Percentiles rank a stretch among this genome's conserved stretches.
These are phyloP conservation scores for Pituophis catenifer DNA, from an alignment of 2,113 vertebrate genomes.

Conservation along the genomic window DNA sequence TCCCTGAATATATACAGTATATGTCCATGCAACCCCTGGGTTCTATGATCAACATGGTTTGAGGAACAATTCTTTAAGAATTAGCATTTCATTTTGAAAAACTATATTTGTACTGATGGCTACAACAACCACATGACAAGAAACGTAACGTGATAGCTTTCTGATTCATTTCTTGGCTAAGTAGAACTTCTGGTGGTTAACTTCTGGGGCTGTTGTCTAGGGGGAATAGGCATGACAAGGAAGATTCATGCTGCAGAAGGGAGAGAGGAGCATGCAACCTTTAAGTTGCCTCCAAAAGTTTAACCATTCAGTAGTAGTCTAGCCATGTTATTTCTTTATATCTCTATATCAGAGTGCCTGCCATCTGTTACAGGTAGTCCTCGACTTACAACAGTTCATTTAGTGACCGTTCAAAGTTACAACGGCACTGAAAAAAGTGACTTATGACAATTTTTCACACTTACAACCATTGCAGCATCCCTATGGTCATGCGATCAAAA, in stretches of 20 bases:
- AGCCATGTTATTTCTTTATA: background rate
- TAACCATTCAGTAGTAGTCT: background rate
- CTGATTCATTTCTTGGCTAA: background rate
- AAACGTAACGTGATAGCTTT: background rate
- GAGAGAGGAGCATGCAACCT: background rate
- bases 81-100: background rate
- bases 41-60: background rate
- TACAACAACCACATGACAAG: background rate
- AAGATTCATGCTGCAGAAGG: background rate
- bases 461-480: no score
- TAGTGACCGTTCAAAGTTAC: no score
- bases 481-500: no score
- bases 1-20: background rate
- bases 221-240: background rate
- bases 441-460: no score
- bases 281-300: background rate
- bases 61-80: background rate
- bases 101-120: background rate
- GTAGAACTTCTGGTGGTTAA: background rate
- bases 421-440: no score
- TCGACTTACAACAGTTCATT: no score
- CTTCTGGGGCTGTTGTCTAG: background rate
- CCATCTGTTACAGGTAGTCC: background rate
- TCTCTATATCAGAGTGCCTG: background rate
- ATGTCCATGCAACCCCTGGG: background rate